A percentile compares a stretch with the other conserved stretches of the same genome.
Conservation (phyloP, 2,113 vertebrate genomes). For the Xenotilapia leptura region DNA sequence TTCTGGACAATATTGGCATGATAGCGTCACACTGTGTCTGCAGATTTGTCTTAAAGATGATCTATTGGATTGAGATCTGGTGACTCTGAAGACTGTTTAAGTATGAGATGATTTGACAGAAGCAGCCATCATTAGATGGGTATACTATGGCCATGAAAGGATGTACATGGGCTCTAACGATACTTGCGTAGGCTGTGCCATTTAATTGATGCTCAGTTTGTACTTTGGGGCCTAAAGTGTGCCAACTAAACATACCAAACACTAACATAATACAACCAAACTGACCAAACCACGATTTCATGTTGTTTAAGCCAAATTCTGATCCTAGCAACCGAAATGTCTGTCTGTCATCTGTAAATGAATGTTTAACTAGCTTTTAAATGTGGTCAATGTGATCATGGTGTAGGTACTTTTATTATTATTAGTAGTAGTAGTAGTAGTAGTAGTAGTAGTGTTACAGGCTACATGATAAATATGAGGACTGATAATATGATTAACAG, state of each 20-base stretch:
- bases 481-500: not conserved
- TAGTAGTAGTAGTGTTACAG: not conserved
- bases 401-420: not conserved
- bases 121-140: not conserved
- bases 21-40: not conserved
- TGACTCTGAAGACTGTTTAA: not conserved
- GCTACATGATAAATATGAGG: not conserved
- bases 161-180: not conserved
- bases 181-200: not conserved
- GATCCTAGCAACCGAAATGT: not conserved
- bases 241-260: not conserved
- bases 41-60: not conserved
- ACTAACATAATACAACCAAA: not conserved
- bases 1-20: not conserved
- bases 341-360: not conserved
- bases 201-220: not conserved
- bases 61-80: not conserved
- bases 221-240: not conserved
- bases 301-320: not conserved
- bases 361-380: not conserved
- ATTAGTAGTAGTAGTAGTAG: rapidly evolving
- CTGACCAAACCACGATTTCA: not conserved
- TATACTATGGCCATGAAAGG: not conserved
- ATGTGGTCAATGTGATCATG: not conserved
- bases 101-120: not conserved